Evolutionary conservation across 2,113 vertebrate species (phyloP).

Genomic region (Scomber scombrus): DNA sequence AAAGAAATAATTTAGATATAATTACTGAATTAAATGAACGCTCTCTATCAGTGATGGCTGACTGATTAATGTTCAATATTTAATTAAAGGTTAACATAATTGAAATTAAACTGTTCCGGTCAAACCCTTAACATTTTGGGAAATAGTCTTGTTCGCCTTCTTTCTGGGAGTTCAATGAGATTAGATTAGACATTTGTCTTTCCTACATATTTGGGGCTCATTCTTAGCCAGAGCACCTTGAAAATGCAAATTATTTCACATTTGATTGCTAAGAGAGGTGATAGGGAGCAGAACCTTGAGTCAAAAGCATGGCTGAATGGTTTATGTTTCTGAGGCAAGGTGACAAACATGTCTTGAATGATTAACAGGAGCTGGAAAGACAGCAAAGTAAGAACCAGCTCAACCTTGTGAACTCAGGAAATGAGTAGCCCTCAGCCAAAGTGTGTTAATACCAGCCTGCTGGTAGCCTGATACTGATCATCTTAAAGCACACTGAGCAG

Average conservation of each 20-base stretch:
- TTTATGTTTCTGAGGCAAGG: background rate
- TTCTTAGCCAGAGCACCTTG: no score
- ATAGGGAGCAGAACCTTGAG: background rate
- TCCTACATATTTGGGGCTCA: no score
- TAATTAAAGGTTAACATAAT: background rate
- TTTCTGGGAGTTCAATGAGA: no score
- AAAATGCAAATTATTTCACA: no score
- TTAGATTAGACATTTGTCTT: no score
- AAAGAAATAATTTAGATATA: background rate
- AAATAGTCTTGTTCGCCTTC: no score
- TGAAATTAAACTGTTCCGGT: no score
- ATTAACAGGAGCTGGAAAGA: background rate
- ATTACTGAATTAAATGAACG: background rate
- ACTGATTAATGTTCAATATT: slow-evolving; percentile 3
- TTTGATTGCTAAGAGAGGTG: background rate
- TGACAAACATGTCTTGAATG: background rate
- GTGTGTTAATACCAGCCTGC: background rate
- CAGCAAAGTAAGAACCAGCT: slow-evolving; percentile 3
- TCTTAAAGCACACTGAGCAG: background rate
- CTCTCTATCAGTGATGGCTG: background rate
- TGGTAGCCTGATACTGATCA: background rate
- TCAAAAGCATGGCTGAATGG: slow-evolving; percentile 3
- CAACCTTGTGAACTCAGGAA: slow-evolving; percentile 29
- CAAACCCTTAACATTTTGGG: no score
- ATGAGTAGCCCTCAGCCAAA: slow-evolving; percentile 35